phyloP scores from a whole-genome alignment of 2,113 vertebrate genomes.

The Sander vitreus region DNA sequence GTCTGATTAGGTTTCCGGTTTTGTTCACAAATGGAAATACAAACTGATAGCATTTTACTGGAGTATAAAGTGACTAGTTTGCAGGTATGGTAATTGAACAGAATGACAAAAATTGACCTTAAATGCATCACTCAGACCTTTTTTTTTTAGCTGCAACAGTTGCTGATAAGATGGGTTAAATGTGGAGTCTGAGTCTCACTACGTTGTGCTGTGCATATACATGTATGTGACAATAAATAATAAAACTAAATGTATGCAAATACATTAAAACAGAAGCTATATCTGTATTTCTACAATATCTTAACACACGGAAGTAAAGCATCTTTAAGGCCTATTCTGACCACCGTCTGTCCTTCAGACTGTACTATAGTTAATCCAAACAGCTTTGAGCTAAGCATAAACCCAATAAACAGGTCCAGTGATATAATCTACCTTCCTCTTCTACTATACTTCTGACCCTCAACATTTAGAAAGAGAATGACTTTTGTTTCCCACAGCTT shows the following conservation, averaged over 20 bases:
- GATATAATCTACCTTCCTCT: neutral
- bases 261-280: neutral
- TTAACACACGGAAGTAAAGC: neutral
- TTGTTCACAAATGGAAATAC: neutral
- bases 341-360: constrained; percentile 2
- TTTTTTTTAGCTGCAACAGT: neutral
- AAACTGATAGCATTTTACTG: no score
- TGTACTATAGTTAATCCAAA: neutral
- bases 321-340: neutral
- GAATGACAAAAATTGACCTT: neutral
- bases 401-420: constrained; percentile 4
- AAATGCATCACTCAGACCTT: neutral
- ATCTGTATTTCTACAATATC: neutral
- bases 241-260: no score
- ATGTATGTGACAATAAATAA: no score
- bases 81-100: no score
- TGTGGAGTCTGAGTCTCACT: no score
- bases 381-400: constrained; percentile 8
- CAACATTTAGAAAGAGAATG: constrained; percentile 56
- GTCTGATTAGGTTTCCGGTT: neutral
- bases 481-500: constrained; percentile 17
- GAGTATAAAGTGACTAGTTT: neutral
- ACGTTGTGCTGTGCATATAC: no score
- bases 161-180: no score
- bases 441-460: constrained; percentile 31